Base-by-base conservation (phyloP, 2,888 invertebrate species). In the Cephus runcator region DNA sequence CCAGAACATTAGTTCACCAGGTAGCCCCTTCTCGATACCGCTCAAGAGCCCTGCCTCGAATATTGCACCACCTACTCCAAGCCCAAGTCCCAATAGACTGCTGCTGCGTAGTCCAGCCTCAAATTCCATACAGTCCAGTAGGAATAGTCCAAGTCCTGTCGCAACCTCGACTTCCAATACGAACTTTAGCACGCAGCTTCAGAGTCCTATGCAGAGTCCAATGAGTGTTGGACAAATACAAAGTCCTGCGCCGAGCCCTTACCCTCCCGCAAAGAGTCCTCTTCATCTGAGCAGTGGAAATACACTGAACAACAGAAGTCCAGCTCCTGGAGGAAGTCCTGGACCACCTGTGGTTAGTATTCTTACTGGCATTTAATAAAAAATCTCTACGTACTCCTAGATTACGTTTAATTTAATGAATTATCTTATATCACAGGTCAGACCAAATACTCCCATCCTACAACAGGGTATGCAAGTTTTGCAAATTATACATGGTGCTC, bases 391-490 rank as follows among this genome's bases (percentile, higher is more conserved):
- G 36, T 35, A 34, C 15, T 73, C 33, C 11, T 36, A 68, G 23
- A 31, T 1, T 73, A 40, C 30, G 30, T 11, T 56, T 30, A 11
- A 69, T 11, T 56, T 69, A n/a, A 33, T 76, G 2, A 56, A 56
- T 56, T 56, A 9, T 76, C 77, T 68, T 69, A 73, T 69, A 77
- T 82, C 85, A 11, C 81, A 91, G 90, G 91, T 91, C 34, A 86
- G 91, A 82, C 88, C 91, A 11, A 91, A 89, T 78, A 91, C 91
- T 68, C 91, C 91, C 3, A 90, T 91, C 79, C 80, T 91, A 68
- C 91, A 91, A 75, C 91, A 90, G 83, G 91, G 91, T 34, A 91
- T 91, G 91, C 91, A 91, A 77, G 91, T 91, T n/a, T 80, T 91
- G 35, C 91, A 91, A 87, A 91, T 91, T 78, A 91, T 91, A 79